A percentile compares a stretch with the other conserved stretches of the same genome.
phyloP scores from a whole-genome alignment of 2,113 vertebrate species.

The Herpetotheres cachinnans region DNA sequence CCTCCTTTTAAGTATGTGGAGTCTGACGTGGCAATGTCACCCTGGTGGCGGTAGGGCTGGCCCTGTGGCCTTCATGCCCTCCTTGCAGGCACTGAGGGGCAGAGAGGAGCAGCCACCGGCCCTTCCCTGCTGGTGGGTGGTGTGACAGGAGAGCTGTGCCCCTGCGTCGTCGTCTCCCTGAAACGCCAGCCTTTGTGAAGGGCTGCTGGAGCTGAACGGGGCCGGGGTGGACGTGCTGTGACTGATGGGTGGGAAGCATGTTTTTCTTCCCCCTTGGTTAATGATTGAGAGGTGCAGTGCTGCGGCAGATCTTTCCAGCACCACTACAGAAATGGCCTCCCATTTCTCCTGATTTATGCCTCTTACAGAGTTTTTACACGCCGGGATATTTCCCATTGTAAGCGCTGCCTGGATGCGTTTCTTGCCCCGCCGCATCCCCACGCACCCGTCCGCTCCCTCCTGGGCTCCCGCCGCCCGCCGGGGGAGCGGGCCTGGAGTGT shows the following conservation, averaged over 20 bases:
- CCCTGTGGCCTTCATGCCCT: fast-evolving
- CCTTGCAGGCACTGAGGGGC: fast-evolving
- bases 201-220: neutral
- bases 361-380: neutral
- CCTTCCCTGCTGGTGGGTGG: neutral
- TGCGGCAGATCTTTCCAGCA: fast-evolving
- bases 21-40: fast-evolving
- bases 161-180: fast-evolving
- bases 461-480: fast-evolving
- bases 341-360: fast-evolving
- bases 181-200: neutral
- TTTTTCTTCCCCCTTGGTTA: neutral
- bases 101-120: neutral
- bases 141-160: neutral
- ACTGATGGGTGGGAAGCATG: fast-evolving
- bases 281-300: neutral
- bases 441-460: fast-evolving
- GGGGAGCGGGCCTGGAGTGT: neutral
- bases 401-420: neutral
- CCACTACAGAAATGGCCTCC: neutral
- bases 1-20: fast-evolving
- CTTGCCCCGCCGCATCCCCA: fast-evolving
- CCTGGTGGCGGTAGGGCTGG: neutral
- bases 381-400: fast-evolving
- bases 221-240: fast-evolving